phyloP scores from a whole-genome alignment of 2,888 invertebrate genomes.

The Macrosiphum euphorbiae region DNA sequence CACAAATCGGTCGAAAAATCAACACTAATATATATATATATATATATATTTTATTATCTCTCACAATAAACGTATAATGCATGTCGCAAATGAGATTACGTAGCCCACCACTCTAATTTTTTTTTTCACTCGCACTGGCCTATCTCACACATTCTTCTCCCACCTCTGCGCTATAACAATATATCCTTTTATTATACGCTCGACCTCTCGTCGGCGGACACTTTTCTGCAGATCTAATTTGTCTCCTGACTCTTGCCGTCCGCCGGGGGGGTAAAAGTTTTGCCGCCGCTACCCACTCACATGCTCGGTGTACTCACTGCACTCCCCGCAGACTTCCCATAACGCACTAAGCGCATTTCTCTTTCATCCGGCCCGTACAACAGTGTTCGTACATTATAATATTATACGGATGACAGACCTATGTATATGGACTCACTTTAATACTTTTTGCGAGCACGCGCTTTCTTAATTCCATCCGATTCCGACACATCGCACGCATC shows the following conservation, averaged over 20 bases:
- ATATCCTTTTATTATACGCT: neutral
- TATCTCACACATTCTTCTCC: neutral
- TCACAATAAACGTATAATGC: neutral
- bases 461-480: neutral
- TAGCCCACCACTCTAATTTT: neutral
- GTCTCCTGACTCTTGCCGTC: neutral
- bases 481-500: neutral
- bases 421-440: neutral
- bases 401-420: neutral
- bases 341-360: neutral
- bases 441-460: neutral
- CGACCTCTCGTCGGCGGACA: constrained; percentile 4
- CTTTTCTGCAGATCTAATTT: constrained; percentile 23
- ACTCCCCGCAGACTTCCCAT: neutral
- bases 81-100: neutral
- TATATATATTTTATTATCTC: neutral
- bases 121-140: neutral
- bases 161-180: neutral
- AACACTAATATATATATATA: neutral
- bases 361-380: neutral
- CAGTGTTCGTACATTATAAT: neutral
- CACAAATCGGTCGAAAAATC: neutral
- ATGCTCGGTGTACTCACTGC: neutral
- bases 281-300: too few species aligned
- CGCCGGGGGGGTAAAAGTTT: neutral